Conservation (phyloP, 1,140 invertebrate species). For the Polypedilum pembai region DNA sequence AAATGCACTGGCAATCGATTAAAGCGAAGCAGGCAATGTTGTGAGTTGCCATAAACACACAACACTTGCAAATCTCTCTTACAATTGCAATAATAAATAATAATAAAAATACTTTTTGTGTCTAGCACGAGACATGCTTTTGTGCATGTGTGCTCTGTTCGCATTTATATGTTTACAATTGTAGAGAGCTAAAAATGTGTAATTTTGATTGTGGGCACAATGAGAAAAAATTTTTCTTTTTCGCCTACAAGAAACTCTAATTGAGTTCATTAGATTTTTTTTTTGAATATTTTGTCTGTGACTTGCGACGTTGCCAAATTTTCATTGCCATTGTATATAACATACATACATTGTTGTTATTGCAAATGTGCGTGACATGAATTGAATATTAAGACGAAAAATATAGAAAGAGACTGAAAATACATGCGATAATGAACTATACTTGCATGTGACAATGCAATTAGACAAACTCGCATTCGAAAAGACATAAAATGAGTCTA, state of each 20-base stretch:
- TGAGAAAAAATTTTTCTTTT: neutral
- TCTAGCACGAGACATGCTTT: slow-evolving; percentile 9
- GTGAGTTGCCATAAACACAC: neutral
- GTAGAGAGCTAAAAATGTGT: neutral
- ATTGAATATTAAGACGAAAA: slow-evolving; percentile 13
- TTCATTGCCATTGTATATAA: neutral
- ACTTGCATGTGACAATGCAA: slow-evolving; percentile 10
- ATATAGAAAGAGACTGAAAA: neutral
- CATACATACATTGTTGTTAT: neutral
- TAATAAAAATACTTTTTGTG: neutral
- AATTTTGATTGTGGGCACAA: neutral
- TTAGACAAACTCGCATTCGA: neutral
- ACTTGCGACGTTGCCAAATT: neutral
- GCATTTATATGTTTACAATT: neutral
- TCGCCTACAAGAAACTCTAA: neutral
- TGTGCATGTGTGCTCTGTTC: neutral
- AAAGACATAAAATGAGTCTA: no score
- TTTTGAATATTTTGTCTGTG: neutral
- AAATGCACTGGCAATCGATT: neutral
- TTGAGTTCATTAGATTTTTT: slow-evolving; percentile 9
- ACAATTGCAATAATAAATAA: neutral
- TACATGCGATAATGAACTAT: neutral
- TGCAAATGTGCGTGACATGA: neutral
- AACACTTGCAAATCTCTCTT: neutral
- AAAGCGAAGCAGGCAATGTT: neutral